A percentile compares a stretch with the other conserved stretches of the same genome.
Evolutionary conservation across 1,140 invertebrate genomes (phyloP).

Genomic region (Papilio machaon): DNA sequence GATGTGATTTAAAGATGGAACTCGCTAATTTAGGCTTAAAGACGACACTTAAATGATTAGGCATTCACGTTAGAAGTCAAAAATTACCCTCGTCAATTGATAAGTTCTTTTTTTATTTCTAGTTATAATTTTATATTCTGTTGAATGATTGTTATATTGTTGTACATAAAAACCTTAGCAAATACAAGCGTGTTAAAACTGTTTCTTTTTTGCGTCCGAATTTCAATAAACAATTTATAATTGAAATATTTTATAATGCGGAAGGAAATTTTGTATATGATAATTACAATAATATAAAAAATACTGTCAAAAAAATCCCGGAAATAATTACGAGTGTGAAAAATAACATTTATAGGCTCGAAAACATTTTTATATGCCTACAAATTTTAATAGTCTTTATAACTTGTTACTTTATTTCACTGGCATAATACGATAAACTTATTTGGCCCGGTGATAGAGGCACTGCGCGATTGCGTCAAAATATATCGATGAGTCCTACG

Average conservation of each 20-base stretch:
- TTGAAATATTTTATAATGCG: conserved; percentile 1
- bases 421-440: background rate
- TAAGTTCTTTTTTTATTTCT: too few species aligned
- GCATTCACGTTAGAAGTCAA: too few species aligned
- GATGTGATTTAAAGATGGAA: too few species aligned
- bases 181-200: background rate
- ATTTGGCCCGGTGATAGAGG: background rate
- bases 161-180: background rate
- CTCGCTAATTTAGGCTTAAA: too few species aligned
- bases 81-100: too few species aligned
- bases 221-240: background rate
- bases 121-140: too few species aligned
- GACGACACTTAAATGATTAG: too few species aligned
- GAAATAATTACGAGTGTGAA: background rate
- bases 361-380: background rate
- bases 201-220: background rate
- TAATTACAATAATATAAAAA: conserved; percentile 4
- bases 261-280: background rate
- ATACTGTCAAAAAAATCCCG: background rate
- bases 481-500: background rate
- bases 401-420: background rate
- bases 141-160: too few species aligned
- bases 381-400: background rate
- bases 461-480: background rate
- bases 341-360: background rate